A percentile compares a stretch with the other conserved stretches of the same genome.
These are phyloP conservation scores for Channa maculata DNA, from an alignment of 2,113 vertebrate genomes.

Conservation along the genomic window DNA sequence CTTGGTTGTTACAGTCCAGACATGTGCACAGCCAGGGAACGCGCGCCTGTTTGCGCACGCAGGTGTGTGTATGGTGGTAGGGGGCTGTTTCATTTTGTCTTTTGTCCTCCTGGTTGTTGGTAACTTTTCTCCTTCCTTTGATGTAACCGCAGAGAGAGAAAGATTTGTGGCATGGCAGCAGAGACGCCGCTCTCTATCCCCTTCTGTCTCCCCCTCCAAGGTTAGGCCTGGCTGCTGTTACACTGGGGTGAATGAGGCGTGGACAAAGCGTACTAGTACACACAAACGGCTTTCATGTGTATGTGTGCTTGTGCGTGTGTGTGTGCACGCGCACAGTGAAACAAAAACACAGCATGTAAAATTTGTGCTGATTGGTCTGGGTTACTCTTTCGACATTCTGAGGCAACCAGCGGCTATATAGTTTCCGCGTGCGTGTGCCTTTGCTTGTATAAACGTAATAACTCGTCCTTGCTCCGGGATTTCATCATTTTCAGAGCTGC, in stretches of 20 bases:
- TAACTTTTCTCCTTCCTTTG: constrained; percentile 33
- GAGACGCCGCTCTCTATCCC: neutral
- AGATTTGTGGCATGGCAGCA: constrained; percentile 38
- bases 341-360: constrained; percentile 15
- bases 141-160: constrained; percentile 11
- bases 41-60: neutral
- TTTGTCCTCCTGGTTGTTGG: constrained; percentile 30
- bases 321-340: constrained; percentile 12
- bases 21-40: neutral
- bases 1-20: constrained; percentile 5
- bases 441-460: constrained; percentile 27
- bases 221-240: constrained; percentile 31
- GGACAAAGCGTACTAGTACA: constrained; percentile 28
- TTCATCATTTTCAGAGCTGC: constrained; percentile 50
- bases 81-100: constrained; percentile 12
- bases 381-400: constrained; percentile 21
- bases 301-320: neutral
- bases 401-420: neutral
- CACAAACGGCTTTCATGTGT: neutral
- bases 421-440: neutral
- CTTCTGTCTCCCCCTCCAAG: constrained; percentile 23
- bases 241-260: constrained; percentile 48
- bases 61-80: neutral
- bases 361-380: constrained; percentile 42
- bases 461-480: constrained; percentile 39